Conservation (phyloP, 2,113 vertebrate genomes). For the Ginglymostoma cirratum region DNA sequence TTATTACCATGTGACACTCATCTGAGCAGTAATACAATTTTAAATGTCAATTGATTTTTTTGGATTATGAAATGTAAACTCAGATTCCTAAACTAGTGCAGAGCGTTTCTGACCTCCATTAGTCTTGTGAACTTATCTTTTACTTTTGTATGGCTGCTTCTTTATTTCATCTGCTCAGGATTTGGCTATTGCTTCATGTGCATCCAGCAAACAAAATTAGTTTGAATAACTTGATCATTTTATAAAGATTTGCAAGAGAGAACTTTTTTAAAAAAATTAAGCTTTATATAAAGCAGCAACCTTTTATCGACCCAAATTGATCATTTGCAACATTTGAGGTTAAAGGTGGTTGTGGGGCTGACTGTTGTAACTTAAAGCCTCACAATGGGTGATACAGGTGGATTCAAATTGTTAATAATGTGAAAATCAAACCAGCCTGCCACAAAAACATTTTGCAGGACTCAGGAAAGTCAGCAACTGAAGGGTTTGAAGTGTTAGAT, state of each 20-base stretch:
- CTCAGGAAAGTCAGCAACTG: no score
- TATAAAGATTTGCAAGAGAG: neutral
- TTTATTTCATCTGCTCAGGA: neutral
- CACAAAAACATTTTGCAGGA: no score
- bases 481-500: no score
- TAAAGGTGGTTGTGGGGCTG: neutral
- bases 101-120: neutral
- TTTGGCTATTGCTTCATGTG: neutral
- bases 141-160: neutral
- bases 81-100: neutral
- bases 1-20: neutral
- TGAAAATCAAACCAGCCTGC: neutral
- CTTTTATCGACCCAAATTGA: neutral
- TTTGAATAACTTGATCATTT: neutral
- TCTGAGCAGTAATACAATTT: neutral
- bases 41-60: slow-evolving; percentile 3
- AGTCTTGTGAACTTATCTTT: neutral
- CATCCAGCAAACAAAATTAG: neutral
- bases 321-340: neutral
- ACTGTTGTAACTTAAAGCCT: neutral
- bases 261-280: neutral
- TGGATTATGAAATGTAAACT: neutral
- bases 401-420: neutral
- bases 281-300: neutral
- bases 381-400: neutral